phyloP scores from a whole-genome alignment of 2,797 vertebrate species.

The Pangasius mekongensis region DNA sequence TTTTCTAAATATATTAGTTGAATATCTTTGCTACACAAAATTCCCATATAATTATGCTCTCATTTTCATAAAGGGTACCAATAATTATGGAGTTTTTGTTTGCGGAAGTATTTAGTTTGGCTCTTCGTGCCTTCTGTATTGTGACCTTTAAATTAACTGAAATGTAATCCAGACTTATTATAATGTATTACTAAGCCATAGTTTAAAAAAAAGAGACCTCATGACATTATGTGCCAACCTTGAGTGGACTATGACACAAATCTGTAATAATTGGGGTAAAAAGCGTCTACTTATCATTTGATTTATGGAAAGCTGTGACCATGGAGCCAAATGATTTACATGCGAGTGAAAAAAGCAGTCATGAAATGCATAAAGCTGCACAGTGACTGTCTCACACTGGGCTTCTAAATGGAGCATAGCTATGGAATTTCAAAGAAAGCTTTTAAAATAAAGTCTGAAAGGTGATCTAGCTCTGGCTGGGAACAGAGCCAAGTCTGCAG shows the following conservation, averaged over 20 bases:
- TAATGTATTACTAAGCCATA: not conserved
- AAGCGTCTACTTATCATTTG: not conserved
- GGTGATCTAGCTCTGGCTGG: conserved; percentile 33
- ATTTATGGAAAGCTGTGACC: not conserved
- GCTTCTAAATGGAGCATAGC: conserved; percentile 35
- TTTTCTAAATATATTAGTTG: not conserved
- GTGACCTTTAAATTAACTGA: not conserved
- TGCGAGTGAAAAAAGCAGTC: not conserved
- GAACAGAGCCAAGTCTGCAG: conserved; percentile 40
- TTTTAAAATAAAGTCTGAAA: conserved; percentile 40
- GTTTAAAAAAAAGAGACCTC: not conserved
- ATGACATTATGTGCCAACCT: not conserved
- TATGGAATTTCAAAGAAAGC: conserved; percentile 59
- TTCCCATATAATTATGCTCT: not conserved
- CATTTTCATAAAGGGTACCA: not conserved
- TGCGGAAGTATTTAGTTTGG: not conserved
- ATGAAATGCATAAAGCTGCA: not conserved
- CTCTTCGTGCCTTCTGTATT: not conserved
- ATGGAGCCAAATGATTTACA: not conserved
- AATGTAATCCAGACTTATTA: not conserved
- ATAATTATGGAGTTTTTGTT: not conserved
- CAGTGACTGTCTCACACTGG: conserved; percentile 13
- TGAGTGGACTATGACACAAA: not conserved
- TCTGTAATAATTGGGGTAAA: not conserved
- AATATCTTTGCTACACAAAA: not conserved